phyloP scores from a whole-genome alignment of 2,113 vertebrate genomes.

The Gasterosteus nipponicus region DNA sequence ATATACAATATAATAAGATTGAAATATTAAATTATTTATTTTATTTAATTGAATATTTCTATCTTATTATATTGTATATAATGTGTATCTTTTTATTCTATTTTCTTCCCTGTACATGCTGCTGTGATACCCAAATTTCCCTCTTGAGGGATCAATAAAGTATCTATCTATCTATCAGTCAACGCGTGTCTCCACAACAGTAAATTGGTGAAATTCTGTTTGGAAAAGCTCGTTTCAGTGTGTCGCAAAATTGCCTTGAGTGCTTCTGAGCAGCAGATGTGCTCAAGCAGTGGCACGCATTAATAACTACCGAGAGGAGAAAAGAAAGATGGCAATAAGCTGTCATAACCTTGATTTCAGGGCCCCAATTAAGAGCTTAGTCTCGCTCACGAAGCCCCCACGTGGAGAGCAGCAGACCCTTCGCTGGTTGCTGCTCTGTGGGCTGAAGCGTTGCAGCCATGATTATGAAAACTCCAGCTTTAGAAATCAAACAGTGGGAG shows the following conservation, averaged over 20 bases:
- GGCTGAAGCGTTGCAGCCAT: slow-evolving; percentile 55
- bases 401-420: slow-evolving; percentile 50
- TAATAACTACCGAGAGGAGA: slow-evolving; percentile 4
- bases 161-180: no score
- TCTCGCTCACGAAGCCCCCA: slow-evolving; percentile 39
- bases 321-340: slow-evolving; percentile 34
- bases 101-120: no score
- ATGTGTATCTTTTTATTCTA: no score
- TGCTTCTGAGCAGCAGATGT: slow-evolving; percentile 25
- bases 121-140: no score
- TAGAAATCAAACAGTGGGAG: slow-evolving; percentile 43
- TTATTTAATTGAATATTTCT: no score
- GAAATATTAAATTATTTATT: no score
- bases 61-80: no score
- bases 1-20: no score
- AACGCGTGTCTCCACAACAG: background rate
- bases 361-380: slow-evolving; percentile 43
- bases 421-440: slow-evolving; percentile 48
- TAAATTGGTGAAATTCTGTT: slow-evolving; percentile 30
- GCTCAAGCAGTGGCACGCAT: slow-evolving; percentile 18
- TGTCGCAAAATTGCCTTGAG: slow-evolving; percentile 7
- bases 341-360: slow-evolving; percentile 56
- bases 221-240: slow-evolving; percentile 30
- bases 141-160: no score
- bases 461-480: slow-evolving; percentile 51